Evolutionary conservation across 2,797 vertebrate genomes (phyloP).

Genomic region (Remorina albescens): DNA sequence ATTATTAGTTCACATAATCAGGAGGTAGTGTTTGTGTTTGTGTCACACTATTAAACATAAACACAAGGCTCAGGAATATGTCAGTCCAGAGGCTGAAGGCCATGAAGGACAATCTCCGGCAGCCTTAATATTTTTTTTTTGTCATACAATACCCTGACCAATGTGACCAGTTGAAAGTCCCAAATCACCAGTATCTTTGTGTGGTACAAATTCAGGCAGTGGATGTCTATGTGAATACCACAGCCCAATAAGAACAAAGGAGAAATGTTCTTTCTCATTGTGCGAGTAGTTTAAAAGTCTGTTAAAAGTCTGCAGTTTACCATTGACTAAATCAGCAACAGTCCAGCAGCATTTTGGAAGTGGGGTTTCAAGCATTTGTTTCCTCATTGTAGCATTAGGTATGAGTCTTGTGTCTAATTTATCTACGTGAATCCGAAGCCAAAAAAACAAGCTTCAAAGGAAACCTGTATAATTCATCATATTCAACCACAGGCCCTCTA

Average conservation of each 20-base stretch:
- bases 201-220: slow-evolving; percentile 3
- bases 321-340: background rate
- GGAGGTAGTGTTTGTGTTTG: no score
- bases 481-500: background rate
- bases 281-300: background rate
- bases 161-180: background rate
- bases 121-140: background rate
- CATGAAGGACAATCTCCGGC: background rate
- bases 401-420: background rate
- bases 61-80: background rate
- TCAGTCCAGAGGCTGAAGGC: background rate
- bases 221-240: background rate
- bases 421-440: background rate
- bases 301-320: background rate
- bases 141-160: background rate
- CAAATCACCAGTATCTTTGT: background rate
- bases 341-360: background rate
- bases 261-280: slow-evolving; percentile 8
- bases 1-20: no score
- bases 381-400: background rate
- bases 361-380: slow-evolving; percentile 8
- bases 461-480: background rate
- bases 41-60: no score
- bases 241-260: background rate
- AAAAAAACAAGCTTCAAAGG: background rate